Evolutionary conservation across 2,113 vertebrate species (phyloP), one percentile per base, ranked within the genome.

Genomic region (Geothlypis trichas): DNA sequence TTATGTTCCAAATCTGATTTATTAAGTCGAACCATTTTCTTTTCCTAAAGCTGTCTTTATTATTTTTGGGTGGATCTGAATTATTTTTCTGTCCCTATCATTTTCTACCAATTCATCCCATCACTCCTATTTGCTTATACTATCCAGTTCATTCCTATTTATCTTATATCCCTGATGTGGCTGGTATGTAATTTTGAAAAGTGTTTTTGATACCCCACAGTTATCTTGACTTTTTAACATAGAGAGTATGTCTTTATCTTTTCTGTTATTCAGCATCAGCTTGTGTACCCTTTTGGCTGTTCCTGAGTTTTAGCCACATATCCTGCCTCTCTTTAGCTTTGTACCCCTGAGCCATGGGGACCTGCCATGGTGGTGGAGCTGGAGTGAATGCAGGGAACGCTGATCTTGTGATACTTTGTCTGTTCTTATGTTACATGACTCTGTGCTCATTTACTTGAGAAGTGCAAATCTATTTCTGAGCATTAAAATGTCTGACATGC

Each of bases 21-120:
- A 52, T 88, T 67, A 84, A 27, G 28, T 41, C 54, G 47, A 84
- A 51, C 24, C 1, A 2, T 72, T 72, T 93, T 58, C 13, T 93
- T 84, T 92, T 80, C 65, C 33, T 82, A 62, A 47, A 94, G 55
- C 8, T 74, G 24, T 10, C 41, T 65, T 68, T 90, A 74, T 77
- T 91, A 42, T 87, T 95, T 96, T 92, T 39, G 68, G 15, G 19
- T 95, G 23, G 42, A 58, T 71, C 23, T 61, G 52, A 74, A 65
- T 2, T 31, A 10, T 42, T 68, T 69, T 30, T 77, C 69, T 76
- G 22, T 0, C 10, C 8, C 28, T 66, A 17, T 84, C 77, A 68
- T 86, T 90, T 65, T 51, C 51, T 30, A 24, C 61, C 27, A 89
- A 9, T 54, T n/a, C 41, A 46, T 69, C 23, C 22, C 23, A 33